phyloP scores from a whole-genome alignment of 2,888 invertebrate species.

The Philonicus albiceps region DNA sequence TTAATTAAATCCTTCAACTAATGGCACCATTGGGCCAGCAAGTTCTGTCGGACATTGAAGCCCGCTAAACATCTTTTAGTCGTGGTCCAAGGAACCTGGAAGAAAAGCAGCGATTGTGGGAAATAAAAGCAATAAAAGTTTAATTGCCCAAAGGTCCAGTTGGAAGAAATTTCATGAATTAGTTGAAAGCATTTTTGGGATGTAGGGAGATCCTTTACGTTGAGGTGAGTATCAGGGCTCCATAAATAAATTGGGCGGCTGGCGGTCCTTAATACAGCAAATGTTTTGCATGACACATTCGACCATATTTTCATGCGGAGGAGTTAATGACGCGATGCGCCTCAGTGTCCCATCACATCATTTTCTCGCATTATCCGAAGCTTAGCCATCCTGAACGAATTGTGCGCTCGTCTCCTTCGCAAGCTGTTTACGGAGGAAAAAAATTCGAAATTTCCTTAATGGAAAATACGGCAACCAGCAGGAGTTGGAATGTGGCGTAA shows the following conservation, averaged over 20 bases:
- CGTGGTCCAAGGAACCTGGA: background rate
- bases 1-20: background rate
- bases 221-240: background rate
- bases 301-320: background rate
- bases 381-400: background rate
- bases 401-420: background rate
- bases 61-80: background rate
- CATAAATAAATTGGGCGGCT: background rate
- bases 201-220: background rate
- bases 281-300: background rate
- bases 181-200: background rate
- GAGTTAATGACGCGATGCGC: background rate
- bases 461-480: background rate
- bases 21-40: background rate
- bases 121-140: background rate
- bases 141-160: background rate
- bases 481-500: background rate
- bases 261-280: background rate
- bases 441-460: background rate
- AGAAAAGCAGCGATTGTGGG: background rate
- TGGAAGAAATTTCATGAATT: background rate
- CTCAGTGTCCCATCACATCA: background rate
- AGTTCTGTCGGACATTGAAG: background rate
- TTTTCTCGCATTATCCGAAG: background rate
- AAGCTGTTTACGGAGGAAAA: background rate